These are phyloP conservation scores for Pammene fasciana DNA, from an alignment of 2,888 invertebrate genomes.

Conservation along the genomic window DNA sequence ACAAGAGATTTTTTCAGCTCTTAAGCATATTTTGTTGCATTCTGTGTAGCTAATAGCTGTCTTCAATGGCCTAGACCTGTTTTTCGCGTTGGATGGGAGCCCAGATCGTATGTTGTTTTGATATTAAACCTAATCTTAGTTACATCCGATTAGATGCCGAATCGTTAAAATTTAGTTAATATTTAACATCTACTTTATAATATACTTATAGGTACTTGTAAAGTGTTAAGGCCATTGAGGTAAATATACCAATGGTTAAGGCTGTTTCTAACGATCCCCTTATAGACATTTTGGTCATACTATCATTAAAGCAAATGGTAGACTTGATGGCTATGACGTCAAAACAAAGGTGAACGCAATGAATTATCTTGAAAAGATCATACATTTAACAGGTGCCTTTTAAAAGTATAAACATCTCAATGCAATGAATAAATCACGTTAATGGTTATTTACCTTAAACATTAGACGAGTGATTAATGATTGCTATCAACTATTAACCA, in stretches of 20 bases:
- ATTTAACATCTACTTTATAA: background rate
- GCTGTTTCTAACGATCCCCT: background rate
- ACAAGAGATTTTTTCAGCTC: constrained; percentile 1
- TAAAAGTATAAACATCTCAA: constrained; percentile 37
- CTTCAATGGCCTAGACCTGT: constrained; percentile 69
- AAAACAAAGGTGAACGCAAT: constrained; percentile 8
- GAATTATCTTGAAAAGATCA: constrained; percentile 20
- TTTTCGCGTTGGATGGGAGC: constrained; percentile 71
- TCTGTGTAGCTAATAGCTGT: constrained; percentile 40
- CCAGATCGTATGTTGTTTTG: constrained; percentile 56
- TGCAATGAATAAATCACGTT: constrained; percentile 37
- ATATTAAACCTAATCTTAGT: constrained; percentile 59
- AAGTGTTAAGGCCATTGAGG: too few species aligned
- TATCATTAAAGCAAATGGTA: background rate
- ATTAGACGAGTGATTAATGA: constrained; percentile 25
- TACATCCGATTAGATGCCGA: constrained; percentile 51
- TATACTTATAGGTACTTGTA: too few species aligned
- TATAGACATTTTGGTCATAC: too few species aligned
- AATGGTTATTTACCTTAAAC: constrained; percentile 26
- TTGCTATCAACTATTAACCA: constrained; percentile 12
- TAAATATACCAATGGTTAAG: background rate
- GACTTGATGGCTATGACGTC: constrained; percentile 9
- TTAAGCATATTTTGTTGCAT: constrained; percentile 12
- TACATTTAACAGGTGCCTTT: constrained; percentile 32
- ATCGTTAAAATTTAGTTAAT: background rate